Percentiles rank a stretch among this genome's conserved stretches.
Evolutionary conservation across 2,797 vertebrate species (phyloP).

Genomic region (Melanotaenia boesemani): DNA sequence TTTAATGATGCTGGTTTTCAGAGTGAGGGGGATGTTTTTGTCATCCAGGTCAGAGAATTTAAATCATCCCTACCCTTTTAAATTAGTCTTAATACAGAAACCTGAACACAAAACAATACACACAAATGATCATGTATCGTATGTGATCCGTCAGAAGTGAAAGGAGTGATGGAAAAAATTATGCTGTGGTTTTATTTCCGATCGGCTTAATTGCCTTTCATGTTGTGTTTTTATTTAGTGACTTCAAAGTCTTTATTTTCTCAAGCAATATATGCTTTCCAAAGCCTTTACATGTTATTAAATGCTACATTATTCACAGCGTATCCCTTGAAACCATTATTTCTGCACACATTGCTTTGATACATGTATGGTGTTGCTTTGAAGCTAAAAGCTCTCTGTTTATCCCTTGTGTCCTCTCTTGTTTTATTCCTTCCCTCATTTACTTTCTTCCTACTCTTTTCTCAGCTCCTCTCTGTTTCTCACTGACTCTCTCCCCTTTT

Average conservation of each 20-base stretch:
- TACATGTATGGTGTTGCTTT: constrained; percentile 55
- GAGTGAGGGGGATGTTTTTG: constrained; percentile 23
- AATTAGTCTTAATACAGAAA: constrained; percentile 25
- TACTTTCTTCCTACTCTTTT: constrained; percentile 1
- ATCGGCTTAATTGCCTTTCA: constrained; percentile 57
- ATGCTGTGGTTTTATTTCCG: constrained; percentile 35
- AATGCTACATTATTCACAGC: constrained; percentile 57
- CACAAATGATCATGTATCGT: neutral
- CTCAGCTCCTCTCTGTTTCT: constrained; percentile 33
- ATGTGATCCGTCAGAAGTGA: constrained; percentile 37
- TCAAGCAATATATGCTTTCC: constrained; percentile 47
- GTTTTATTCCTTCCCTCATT: constrained; percentile 16
- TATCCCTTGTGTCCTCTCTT: constrained; percentile 22
- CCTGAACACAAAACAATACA: constrained; percentile 3
- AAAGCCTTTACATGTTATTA: constrained; percentile 58
- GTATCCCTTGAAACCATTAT: constrained; percentile 59
- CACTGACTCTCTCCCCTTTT: constrained; percentile 22
- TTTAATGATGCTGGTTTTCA: constrained; percentile 57
- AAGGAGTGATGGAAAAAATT: constrained; percentile 48
- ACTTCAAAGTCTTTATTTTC: constrained; percentile 70
- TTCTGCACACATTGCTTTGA: constrained; percentile 60
- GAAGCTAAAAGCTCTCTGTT: constrained; percentile 51
- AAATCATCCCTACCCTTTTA: constrained; percentile 26
- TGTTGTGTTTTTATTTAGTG: constrained; percentile 49
- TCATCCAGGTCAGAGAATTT: constrained; percentile 26